These are phyloP conservation scores for Hemaris fuciformis DNA, from an alignment of 2,888 invertebrate genomes.

Conservation along the genomic window DNA sequence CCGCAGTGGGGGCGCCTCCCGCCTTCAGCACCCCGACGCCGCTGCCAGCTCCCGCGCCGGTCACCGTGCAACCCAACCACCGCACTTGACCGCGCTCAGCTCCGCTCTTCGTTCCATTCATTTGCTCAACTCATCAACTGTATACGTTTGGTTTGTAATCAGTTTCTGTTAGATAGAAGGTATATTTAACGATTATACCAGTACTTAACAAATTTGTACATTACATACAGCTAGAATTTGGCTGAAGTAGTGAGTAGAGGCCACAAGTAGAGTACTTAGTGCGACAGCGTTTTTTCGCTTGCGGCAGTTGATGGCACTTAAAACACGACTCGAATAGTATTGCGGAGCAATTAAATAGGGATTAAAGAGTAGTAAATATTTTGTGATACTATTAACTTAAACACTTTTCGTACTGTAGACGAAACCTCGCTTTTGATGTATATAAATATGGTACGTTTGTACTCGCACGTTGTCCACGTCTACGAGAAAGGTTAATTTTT, in stretches of 20 bases:
- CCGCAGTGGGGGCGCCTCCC: slow-evolving; percentile 49
- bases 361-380: neutral
- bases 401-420: neutral
- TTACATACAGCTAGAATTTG: neutral
- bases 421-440: slow-evolving; percentile 13
- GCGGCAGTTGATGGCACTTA: neutral
- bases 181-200: neutral
- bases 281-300: slow-evolving; percentile 8
- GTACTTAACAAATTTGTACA: neutral
- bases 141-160: neutral
- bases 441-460: neutral
- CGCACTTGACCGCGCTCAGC: slow-evolving; percentile 21
- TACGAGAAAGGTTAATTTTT: neutral
- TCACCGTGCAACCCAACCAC: slow-evolving; percentile 71
- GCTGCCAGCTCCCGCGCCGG: slow-evolving; percentile 63
- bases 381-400: slow-evolving; percentile 8
- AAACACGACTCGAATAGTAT: neutral
- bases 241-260: neutral
- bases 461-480: neutral
- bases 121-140: slow-evolving; percentile 9
- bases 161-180: neutral
- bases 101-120: neutral
- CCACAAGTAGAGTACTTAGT: neutral
- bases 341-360: neutral
- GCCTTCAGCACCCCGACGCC: slow-evolving; percentile 61